Conservation (phyloP, 2,797 vertebrate species). For the Chromobotia macracanthus region DNA sequence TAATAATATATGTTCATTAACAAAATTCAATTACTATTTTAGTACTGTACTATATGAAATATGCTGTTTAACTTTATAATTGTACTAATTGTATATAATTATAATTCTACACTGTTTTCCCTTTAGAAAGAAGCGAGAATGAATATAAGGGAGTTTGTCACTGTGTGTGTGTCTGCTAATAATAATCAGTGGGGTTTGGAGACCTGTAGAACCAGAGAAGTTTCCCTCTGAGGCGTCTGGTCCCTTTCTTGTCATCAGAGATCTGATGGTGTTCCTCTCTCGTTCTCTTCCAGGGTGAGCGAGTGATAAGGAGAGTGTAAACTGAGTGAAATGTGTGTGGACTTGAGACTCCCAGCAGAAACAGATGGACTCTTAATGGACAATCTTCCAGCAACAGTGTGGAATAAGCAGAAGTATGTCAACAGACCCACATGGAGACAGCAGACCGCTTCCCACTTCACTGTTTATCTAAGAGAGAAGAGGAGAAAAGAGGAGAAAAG, state of each 20-base stretch:
- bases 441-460: too few relatives aligned
- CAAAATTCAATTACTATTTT: too few relatives aligned
- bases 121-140: too few relatives aligned
- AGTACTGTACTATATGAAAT: too few relatives aligned
- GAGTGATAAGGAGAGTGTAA: constrained; percentile 22
- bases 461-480: not conserved
- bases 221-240: constrained; percentile 17
- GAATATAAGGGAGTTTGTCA: too few relatives aligned
- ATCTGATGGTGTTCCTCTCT: constrained; percentile 29
- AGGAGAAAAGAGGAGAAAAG: constrained; percentile 12
- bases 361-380: constrained; percentile 52
- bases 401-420: constrained; percentile 9
- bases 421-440: constrained; percentile 7
- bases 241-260: constrained; percentile 25
- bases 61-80: too few relatives aligned
- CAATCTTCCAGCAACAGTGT: constrained; percentile 38
- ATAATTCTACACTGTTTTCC: too few relatives aligned
- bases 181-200: constrained; percentile 29
- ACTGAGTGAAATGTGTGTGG: constrained; percentile 6
- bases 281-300: constrained; percentile 24
- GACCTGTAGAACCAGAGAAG: constrained; percentile 23
- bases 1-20: too few relatives aligned
- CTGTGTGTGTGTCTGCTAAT: constrained; percentile 1
- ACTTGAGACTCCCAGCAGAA: constrained; percentile 13
- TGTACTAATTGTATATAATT: too few relatives aligned